These are phyloP conservation scores for Arctocebus calabarensis DNA, from an alignment of 2,797 vertebrate species.

Conservation along the genomic window DNA sequence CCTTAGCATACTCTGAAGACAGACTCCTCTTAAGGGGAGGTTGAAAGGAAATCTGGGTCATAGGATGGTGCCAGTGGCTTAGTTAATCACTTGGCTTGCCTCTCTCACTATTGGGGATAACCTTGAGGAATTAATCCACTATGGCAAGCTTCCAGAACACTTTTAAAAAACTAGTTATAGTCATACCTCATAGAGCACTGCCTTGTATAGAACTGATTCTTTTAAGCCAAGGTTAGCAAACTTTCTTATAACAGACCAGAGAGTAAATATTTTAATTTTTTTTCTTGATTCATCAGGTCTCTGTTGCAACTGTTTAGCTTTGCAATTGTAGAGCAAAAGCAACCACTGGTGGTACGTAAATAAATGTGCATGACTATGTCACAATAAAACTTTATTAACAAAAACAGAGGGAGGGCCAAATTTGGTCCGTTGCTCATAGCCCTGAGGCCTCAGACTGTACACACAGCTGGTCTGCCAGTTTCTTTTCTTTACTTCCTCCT, in stretches of 20 bases:
- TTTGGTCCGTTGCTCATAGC: neutral
- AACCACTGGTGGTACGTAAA: neutral
- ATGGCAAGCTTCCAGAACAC: constrained; percentile 30
- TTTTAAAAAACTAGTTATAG: neutral
- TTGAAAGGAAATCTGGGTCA: constrained; percentile 37
- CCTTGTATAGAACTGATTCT: neutral
- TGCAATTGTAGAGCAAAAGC: constrained; percentile 8
- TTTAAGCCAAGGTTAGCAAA: neutral
- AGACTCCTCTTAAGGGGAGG: constrained; percentile 13
- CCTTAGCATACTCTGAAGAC: neutral
- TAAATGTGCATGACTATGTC: neutral
- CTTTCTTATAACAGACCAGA: constrained; percentile 10
- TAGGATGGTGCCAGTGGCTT: constrained; percentile 42
- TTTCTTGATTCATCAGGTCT: constrained; percentile 14
- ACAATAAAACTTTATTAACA: constrained; percentile 69
- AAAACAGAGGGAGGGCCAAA: neutral
- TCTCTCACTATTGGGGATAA: constrained; percentile 61
- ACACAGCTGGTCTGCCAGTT: neutral
- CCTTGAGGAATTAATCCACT: constrained; percentile 63
- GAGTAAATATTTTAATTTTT: constrained; percentile 27
- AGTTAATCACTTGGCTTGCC: constrained; percentile 68
- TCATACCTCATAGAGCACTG: constrained; percentile 20
- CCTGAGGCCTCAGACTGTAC: neutral
- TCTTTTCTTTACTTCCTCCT: neutral
- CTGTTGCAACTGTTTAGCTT: neutral